A percentile compares a stretch with the other conserved stretches of the same genome.
phyloP scores from a whole-genome alignment of 2,113 vertebrate species.

The Triplophysa siluroides region DNA sequence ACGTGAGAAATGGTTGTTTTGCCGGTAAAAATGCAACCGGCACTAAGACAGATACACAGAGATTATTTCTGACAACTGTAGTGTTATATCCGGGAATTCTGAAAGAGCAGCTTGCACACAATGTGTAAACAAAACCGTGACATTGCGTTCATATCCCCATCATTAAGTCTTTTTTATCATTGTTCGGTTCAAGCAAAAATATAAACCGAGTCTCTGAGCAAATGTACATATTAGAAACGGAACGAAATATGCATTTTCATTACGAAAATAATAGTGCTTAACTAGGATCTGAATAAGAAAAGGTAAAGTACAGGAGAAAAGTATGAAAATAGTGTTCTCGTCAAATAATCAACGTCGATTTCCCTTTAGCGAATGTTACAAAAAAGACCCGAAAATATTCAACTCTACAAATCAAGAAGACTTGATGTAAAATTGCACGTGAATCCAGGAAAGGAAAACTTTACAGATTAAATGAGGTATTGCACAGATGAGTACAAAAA shows the following conservation, averaged over 20 bases:
- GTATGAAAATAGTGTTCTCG: constrained; percentile 96
- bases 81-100: constrained; percentile 57
- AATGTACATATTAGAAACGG: constrained; percentile 78
- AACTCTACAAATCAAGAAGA: constrained; percentile 73
- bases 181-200: constrained; percentile 79
- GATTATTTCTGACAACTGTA: constrained; percentile 4
- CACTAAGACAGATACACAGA: neutral
- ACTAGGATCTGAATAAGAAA: constrained; percentile 89
- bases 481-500: constrained; percentile 92
- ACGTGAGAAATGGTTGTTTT: constrained; percentile 15
- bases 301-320: constrained; percentile 86
- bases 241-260: constrained; percentile 78
- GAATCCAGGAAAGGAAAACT: constrained; percentile 74
- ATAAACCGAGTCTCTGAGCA: constrained; percentile 79
- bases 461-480: constrained; percentile 98
- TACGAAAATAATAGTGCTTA: constrained; percentile 89
- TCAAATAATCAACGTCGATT: constrained; percentile 72
- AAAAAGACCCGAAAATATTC: constrained; percentile 61
- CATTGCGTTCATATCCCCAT: constrained; percentile 61
- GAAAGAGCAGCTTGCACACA: constrained; percentile 60
- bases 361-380: constrained; percentile 70
- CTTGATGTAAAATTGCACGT: constrained; percentile 83
- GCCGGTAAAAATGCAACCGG: constrained; percentile 29
- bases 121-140: constrained; percentile 65
- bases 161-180: constrained; percentile 50